Conservation (phyloP, 2,888 invertebrate genomes). For the Hetaerina titia region DNA sequence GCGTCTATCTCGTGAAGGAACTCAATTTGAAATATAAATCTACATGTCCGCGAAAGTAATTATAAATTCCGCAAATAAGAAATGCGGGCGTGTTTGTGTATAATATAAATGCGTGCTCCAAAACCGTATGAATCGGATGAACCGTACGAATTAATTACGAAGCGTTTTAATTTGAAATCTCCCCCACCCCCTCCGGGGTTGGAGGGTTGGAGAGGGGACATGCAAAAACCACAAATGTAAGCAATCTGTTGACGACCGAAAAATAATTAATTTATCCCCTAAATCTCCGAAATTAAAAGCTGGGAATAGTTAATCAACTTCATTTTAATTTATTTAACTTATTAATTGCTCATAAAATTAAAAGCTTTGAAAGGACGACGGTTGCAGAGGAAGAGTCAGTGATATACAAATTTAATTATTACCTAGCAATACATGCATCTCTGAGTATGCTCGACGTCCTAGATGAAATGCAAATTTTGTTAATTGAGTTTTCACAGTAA, state of each 20-base stretch:
- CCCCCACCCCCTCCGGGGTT: background rate
- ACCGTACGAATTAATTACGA: conserved; percentile 34
- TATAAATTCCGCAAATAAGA: conserved; percentile 27
- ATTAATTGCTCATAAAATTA: conserved; percentile 56
- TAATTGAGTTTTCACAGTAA: conserved; percentile 56
- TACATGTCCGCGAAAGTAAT: background rate
- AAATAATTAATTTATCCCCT: conserved; percentile 12
- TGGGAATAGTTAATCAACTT: conserved; percentile 50
- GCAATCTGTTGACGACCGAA: conserved; percentile 35
- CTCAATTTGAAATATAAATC: conserved; percentile 6
- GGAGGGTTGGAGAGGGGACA: background rate
- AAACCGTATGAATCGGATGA: conserved; percentile 28
- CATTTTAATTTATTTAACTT: conserved; percentile 54
- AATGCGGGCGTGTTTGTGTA: background rate
- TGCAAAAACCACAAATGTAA: conserved; percentile 21
- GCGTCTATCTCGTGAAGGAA: background rate
- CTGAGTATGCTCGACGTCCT: background rate
- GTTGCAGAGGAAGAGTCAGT: background rate
- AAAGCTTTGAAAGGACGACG: background rate
- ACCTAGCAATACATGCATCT: background rate
- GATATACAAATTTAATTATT: conserved; percentile 53
- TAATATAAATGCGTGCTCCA: conserved; percentile 2
- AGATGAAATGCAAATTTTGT: conserved; percentile 46
- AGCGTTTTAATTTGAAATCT: conserved; percentile 30
- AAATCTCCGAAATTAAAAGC: conserved; percentile 50